These are phyloP conservation scores for Himalopsyche kuldschensis DNA, from an alignment of 2,888 invertebrate genomes.

Conservation along the genomic window DNA sequence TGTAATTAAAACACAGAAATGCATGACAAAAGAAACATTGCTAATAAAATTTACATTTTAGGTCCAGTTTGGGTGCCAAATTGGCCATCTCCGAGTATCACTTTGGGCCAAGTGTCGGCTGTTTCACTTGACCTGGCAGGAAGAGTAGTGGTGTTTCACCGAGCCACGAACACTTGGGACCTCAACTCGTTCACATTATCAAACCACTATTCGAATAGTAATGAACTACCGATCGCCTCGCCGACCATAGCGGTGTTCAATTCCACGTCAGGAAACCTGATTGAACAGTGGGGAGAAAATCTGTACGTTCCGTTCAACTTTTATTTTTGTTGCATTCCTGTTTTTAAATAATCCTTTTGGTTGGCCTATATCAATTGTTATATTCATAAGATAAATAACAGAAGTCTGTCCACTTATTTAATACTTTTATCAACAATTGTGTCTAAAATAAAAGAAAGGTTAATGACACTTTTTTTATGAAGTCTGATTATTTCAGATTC, in stretches of 20 bases:
- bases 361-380: no score
- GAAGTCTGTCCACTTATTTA: no score
- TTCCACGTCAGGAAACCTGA: conserved; percentile 60
- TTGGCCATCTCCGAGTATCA: conserved; percentile 60
- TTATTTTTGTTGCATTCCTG: no score
- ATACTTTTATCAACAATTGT: no score
- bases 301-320: conserved; percentile 56
- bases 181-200: conserved; percentile 59
- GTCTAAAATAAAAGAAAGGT: no score
- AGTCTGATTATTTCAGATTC: conserved; percentile 59
- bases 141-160: conserved; percentile 79
- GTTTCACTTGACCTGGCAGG: conserved; percentile 76
- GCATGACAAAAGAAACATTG: no score
- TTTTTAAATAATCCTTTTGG: no score
- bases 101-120: conserved; percentile 77
- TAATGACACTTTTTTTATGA: no score
- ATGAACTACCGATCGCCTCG: conserved; percentile 62
- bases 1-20: no score
- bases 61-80: conserved; percentile 58
- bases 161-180: conserved; percentile 70
- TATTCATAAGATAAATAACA: no score
- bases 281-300: conserved; percentile 70
- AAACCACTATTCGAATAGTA: conserved; percentile 60
- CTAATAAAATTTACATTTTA: conserved; percentile 41
- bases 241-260: conserved; percentile 69